Evolutionary conservation across 2,888 invertebrate species (phyloP).

Genomic region (Drosophila lutescens): DNA sequence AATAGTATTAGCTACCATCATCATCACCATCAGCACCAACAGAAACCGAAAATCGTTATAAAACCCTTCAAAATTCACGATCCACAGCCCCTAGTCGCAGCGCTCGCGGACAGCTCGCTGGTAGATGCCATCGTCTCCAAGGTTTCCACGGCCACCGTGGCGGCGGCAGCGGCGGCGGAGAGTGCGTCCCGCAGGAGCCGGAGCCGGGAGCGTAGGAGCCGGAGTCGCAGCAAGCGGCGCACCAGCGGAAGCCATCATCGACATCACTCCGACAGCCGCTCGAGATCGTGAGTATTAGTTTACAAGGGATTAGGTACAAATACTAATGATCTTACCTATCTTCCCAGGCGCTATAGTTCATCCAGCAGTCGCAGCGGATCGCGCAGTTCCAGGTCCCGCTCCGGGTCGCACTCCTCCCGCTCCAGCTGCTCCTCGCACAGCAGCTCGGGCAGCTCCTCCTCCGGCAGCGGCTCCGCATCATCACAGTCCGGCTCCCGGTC

Average conservation of each 20-base stretch:
- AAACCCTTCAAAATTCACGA: constrained; percentile 85
- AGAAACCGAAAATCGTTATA: constrained; percentile 84
- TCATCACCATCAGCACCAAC: constrained; percentile 67
- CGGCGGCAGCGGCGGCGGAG: constrained; percentile 82
- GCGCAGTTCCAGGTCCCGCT: constrained; percentile 81
- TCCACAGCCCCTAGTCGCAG: constrained; percentile 83
- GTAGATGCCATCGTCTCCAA: constrained; percentile 84
- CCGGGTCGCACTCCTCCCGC: constrained; percentile 82
- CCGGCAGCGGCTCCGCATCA: constrained; percentile 77
- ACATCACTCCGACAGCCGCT: constrained; percentile 84
- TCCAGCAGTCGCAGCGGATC: constrained; percentile 81
- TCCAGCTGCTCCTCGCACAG: constrained; percentile 83
- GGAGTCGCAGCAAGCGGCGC: constrained; percentile 63
- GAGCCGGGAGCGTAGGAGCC: constrained; percentile 79
- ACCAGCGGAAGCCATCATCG: constrained; percentile 80
- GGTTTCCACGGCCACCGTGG: constrained; percentile 83
- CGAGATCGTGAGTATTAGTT: constrained; percentile 80
- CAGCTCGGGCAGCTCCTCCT: constrained; percentile 82
- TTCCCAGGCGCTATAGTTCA: constrained; percentile 78
- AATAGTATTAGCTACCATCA: constrained; percentile 80
- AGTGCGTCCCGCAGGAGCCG: constrained; percentile 82
- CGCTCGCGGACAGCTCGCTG: constrained; percentile 82
- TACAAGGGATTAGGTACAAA: neutral
- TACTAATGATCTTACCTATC: neutral
- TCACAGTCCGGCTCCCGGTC: constrained; percentile 87